Evolutionary conservation across 2,797 vertebrate genomes (phyloP).

Genomic region (Cichlasoma orientale): DNA sequence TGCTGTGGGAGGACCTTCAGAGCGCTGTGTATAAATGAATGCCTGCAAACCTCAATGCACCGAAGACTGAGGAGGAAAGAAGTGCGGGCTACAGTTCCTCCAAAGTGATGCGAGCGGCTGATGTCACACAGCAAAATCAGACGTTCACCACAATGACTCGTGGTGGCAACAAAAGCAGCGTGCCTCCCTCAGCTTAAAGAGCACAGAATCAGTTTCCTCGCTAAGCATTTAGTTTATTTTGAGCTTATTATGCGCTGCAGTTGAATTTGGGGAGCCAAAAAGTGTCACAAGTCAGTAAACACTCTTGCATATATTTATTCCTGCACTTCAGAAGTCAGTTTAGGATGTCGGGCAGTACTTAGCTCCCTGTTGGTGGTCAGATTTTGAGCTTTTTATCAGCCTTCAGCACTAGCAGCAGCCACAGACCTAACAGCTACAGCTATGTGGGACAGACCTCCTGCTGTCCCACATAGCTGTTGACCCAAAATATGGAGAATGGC

Average conservation of each 20-base stretch:
- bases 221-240: not conserved
- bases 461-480: slow-evolving; percentile 71
- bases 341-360: not conserved
- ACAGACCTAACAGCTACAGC: slow-evolving; percentile 20
- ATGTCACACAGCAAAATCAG: too few relatives aligned
- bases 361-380: slow-evolving; percentile 15
- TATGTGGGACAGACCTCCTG: slow-evolving; percentile 43
- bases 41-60: not conserved
- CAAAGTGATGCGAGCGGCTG: not conserved
- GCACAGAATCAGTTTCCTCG: not conserved
- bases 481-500: slow-evolving; percentile 59
- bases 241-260: not conserved
- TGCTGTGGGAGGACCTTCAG: not conserved
- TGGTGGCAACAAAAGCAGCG: not conserved
- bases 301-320: not conserved
- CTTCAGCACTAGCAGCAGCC: slow-evolving; percentile 10
- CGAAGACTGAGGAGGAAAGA: not conserved
- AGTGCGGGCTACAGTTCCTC: not conserved
- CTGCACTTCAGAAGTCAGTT: not conserved
- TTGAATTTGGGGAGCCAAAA: not conserved
- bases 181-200: not conserved
- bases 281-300: not conserved
- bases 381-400: slow-evolving; percentile 16
- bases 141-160: too few relatives aligned
- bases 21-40: not conserved